These are phyloP conservation scores for Steinernema khuongi DNA, from an alignment of 1,140 invertebrate genomes.

Conservation along the genomic window DNA sequence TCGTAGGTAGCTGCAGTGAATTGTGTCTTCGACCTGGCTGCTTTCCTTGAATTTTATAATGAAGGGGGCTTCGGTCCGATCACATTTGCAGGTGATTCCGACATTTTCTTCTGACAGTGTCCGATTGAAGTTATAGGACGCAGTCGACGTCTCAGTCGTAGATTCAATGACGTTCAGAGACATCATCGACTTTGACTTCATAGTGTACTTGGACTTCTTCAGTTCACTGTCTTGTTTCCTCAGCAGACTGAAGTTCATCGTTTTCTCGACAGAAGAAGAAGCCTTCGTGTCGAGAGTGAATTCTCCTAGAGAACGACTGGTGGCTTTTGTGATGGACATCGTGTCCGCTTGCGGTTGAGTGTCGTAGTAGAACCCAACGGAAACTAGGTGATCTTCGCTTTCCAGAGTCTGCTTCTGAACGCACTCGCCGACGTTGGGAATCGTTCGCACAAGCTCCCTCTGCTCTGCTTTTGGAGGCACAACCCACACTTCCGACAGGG, in stretches of 20 bases:
- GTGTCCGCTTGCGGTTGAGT: conserved; percentile 5
- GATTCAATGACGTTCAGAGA: conserved; percentile 13
- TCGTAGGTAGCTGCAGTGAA: neutral
- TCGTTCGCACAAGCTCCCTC: conserved; percentile 15
- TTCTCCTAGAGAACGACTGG: conserved; percentile 40
- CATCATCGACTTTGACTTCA: conserved; percentile 25
- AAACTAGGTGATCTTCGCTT: conserved; percentile 32
- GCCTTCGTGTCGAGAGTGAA: conserved; percentile 46
- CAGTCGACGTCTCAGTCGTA: neutral
- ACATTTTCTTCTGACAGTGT: neutral
- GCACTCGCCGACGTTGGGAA: conserved; percentile 28
- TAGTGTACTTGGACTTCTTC: conserved; percentile 10
- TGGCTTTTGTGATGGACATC: conserved; percentile 18
- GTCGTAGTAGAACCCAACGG: conserved; percentile 42
- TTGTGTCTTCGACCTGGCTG: neutral
- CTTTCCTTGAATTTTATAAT: neutral
- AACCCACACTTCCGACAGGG: conserved; percentile 37
- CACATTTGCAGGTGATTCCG: neutral
- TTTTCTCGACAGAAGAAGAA: conserved; percentile 30
- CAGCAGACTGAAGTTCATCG: conserved; percentile 33
- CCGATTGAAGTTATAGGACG: neutral
- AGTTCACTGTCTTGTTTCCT: conserved; percentile 19
- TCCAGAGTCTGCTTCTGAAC: conserved; percentile 31
- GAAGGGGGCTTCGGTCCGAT: neutral
- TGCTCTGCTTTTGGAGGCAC: conserved; percentile 21